These are phyloP conservation scores for Holotrichia oblita DNA, from an alignment of 1,140 invertebrate genomes.

Conservation along the genomic window DNA sequence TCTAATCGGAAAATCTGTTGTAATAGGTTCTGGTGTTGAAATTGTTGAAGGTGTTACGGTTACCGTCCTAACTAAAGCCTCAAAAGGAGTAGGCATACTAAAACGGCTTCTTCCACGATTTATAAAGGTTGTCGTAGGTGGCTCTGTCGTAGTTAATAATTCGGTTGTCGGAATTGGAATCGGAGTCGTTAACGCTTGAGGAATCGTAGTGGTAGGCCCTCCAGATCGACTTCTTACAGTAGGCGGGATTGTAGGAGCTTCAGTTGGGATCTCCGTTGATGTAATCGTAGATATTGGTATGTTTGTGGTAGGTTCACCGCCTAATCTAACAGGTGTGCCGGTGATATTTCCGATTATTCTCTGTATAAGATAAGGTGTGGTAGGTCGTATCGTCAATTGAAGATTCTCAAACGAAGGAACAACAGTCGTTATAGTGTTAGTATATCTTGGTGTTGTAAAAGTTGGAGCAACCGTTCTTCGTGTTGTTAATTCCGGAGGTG, in stretches of 20 bases:
- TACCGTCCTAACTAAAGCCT: constrained; percentile 1
- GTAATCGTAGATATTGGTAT: constrained; percentile 49
- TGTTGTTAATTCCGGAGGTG: constrained; percentile 40
- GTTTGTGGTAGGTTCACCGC: constrained; percentile 56
- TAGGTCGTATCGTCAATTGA: constrained; percentile 37
- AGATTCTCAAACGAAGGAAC: not conserved
- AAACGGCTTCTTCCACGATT: not conserved
- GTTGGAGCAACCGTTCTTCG: constrained; percentile 34
- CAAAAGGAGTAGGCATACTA: not conserved
- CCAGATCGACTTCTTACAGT: constrained; percentile 41
- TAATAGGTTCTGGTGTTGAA: not conserved
- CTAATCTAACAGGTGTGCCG: not conserved
- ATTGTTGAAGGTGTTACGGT: constrained; percentile 26
- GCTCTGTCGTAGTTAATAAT: constrained; percentile 42
- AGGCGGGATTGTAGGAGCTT: constrained; percentile 44
- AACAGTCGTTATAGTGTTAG: constrained; percentile 23
- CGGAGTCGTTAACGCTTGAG: constrained; percentile 34
- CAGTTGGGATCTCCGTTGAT: constrained; percentile 42
- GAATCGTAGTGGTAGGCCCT: constrained; percentile 42
- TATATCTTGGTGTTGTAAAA: constrained; percentile 39
- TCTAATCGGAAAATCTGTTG: constrained; percentile 24
- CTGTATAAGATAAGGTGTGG: constrained; percentile 38
- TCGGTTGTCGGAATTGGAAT: constrained; percentile 39
- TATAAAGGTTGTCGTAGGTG: constrained; percentile 44
- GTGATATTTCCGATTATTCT: constrained; percentile 10